Evolutionary conservation across 2,113 vertebrate genomes (phyloP), one percentile per base, ranked within the genome.

Genomic region (Tylochromis polylepis): DNA sequence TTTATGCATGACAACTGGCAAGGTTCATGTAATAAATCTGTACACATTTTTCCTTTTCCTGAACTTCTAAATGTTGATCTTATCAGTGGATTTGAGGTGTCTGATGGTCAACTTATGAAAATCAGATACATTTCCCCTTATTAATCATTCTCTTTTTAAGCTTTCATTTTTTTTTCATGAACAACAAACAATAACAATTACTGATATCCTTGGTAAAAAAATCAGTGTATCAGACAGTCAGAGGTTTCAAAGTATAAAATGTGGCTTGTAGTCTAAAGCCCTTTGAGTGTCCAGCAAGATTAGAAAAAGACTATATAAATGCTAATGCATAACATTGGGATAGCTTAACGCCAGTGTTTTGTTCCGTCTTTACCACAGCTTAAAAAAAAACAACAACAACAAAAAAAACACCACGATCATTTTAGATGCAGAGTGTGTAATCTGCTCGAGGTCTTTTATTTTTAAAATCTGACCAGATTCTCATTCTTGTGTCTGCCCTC

Each of bases 61-160:
- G 38, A 72, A 46, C 22, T 16, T 72, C 0, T 6, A 70, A 43
- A 43, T 43, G 43, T 43, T 43, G 5, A 27, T 46, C 65, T 46
- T 46, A 27, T 46, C 5, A 27, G 0, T 11, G 38, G 65, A 72
- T 72, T 72, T 46, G 16, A 72, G 22, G 65, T 18, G 22, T 43
- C 65, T 46, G 38, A 46, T 5, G 0, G 65, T 9, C 65, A 67
- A 20, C 0, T 72, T 15, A 2, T 27, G n/a, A 38, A 70, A 24
- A 43, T 41, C 62, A 43, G 1, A 70, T 43, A 24, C 38, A 43
- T 24, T 24, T 70, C 16, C 0, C 65, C n/a, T 43, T 70, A 38
- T 62, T 62, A 14, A 43, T 43, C 1, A 2, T 0, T 15, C 14
- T 49, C 8, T 53, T 27, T 49, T 75, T 4, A 4, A 0, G 2